A percentile compares a stretch with the other conserved stretches of the same genome.
These are phyloP conservation scores for Drosophila albomicans DNA, from an alignment of 1,140 invertebrate species.

Conservation along the genomic window DNA sequence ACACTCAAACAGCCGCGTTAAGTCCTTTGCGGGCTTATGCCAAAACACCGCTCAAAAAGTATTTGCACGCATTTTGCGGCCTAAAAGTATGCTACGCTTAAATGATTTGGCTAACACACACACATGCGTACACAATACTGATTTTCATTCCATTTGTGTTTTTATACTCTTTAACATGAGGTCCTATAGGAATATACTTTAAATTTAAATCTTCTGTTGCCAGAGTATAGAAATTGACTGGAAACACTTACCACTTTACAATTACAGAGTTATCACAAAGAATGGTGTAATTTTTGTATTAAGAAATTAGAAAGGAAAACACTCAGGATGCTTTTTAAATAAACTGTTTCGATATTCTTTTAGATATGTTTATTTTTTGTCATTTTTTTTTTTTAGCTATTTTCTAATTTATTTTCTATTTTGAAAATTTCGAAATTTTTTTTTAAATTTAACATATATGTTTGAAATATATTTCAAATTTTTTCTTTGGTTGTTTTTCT, in stretches of 20 bases:
- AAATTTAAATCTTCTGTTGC: background rate
- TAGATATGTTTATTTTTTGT: no score
- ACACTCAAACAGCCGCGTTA: conserved; percentile 66
- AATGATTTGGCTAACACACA: conserved; percentile 50
- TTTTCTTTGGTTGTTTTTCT: background rate
- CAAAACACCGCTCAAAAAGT: conserved; percentile 49
- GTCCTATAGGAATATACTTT: background rate
- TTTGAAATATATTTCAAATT: no score
- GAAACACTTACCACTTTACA: no score
- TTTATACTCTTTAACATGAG: background rate
- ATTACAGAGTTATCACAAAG: no score
- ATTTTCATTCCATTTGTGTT: conserved; percentile 7
- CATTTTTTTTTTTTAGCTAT: no score
- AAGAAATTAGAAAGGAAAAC: no score
- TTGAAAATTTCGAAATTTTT: no score
- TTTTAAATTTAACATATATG: no score
- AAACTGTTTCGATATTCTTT: no score
- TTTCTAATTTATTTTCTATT: no score
- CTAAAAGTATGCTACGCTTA: conserved; percentile 59
- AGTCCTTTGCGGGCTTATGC: conserved; percentile 58
- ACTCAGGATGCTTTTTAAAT: no score
- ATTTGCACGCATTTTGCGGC: conserved; percentile 72
- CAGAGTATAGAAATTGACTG: background rate
- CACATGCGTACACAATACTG: conserved; percentile 14
- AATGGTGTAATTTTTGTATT: no score